Conservation (phyloP, 2,797 vertebrate genomes). For the Ceryle rudis region DNA sequence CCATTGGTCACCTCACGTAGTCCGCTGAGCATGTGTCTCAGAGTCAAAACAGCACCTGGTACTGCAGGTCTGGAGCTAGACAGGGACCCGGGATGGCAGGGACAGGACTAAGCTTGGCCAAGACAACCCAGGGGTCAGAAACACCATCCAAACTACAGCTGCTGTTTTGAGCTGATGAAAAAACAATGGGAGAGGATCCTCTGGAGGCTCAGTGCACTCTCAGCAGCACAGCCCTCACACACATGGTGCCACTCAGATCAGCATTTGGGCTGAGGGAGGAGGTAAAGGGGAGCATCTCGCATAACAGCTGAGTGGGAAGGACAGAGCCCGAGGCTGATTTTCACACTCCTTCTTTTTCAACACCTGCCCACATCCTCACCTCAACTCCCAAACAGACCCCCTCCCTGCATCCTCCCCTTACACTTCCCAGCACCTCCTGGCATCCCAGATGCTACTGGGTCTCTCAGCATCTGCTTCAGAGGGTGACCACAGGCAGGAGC, state of each 20-base stretch:
- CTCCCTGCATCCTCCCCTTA: background rate
- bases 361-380: background rate
- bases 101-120: background rate
- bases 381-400: background rate
- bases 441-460: background rate
- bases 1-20: background rate
- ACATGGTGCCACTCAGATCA: background rate
- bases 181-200: background rate
- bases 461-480: background rate
- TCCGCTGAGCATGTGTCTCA: fast-evolving
- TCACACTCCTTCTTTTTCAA: background rate
- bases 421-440: background rate
- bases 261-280: background rate
- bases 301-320: background rate
- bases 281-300: background rate
- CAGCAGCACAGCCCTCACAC: background rate
- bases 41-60: background rate
- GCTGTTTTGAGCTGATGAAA: background rate
- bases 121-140: background rate
- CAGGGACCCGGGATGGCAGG: background rate
- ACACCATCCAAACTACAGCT: background rate
- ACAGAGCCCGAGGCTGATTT: background rate
- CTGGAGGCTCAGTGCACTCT: background rate
- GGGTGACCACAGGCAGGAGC: background rate
- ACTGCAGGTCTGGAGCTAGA: background rate